phyloP scores from a whole-genome alignment of 2,113 vertebrate genomes.

The Galemys pyrenaicus region DNA sequence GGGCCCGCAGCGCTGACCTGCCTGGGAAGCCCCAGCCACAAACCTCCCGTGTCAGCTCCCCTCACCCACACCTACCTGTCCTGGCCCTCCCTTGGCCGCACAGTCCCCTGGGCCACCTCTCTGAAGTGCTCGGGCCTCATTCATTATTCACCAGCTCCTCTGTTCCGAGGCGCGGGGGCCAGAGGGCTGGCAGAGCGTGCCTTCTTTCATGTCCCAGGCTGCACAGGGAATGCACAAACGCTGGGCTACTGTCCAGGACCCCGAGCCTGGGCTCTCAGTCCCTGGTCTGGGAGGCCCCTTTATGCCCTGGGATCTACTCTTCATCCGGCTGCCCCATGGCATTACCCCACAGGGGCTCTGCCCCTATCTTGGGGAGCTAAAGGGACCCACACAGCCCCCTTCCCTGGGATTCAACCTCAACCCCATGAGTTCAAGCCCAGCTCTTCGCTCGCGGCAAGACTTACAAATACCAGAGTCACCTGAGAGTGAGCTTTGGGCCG shows the following conservation, averaged over 20 bases:
- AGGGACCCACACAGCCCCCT: not conserved
- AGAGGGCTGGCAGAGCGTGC: slow-evolving; percentile 22
- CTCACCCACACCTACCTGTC: not conserved
- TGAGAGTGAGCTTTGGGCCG: not conserved
- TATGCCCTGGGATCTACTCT: not conserved
- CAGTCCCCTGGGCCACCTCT: slow-evolving; percentile 53
- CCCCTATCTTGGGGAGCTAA: not conserved
- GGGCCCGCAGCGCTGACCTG: not conserved
- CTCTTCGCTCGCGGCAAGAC: not conserved
- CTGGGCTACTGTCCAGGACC: not conserved
- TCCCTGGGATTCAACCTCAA: not conserved
- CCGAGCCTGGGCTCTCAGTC: not conserved
- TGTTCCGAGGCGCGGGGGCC: slow-evolving; percentile 54
- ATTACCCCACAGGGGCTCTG: not conserved
- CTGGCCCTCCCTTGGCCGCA: not conserved
- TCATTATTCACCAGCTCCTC: slow-evolving; percentile 70
- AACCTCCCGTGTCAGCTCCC: not conserved
- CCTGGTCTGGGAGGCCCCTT: not conserved
- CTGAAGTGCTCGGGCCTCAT: slow-evolving; percentile 62
- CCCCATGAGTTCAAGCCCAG: not conserved
- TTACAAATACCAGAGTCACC: not conserved
- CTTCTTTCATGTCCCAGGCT: slow-evolving; percentile 57
- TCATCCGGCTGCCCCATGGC: not conserved
- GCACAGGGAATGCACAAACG: not conserved
- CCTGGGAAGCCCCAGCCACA: not conserved